These are phyloP conservation scores for Drosophila jambulina DNA, from an alignment of 1,140 invertebrate species.

Conservation along the genomic window DNA sequence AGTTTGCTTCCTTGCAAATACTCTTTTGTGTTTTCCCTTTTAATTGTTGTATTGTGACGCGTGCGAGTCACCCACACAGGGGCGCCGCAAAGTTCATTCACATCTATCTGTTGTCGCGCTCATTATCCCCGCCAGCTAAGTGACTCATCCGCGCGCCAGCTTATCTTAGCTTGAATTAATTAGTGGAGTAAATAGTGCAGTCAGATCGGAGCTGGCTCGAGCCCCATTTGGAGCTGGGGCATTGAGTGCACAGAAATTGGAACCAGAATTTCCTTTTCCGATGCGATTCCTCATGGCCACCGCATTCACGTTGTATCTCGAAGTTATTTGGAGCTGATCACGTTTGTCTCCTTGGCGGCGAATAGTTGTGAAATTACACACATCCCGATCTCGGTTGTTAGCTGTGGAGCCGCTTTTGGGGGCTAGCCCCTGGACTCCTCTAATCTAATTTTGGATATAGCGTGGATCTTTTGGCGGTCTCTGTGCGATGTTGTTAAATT, in stretches of 20 bases:
- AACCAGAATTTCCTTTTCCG: constrained; percentile 42
- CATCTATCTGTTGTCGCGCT: constrained; percentile 18
- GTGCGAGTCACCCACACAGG: constrained; percentile 23
- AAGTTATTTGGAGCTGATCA: constrained; percentile 30
- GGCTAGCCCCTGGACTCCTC: not conserved
- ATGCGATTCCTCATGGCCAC: not conserved
- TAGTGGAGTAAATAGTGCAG: constrained; percentile 16
- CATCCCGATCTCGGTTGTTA: not conserved
- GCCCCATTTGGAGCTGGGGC: constrained; percentile 20
- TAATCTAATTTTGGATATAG: constrained; percentile 14
- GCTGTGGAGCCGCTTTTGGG: not conserved
- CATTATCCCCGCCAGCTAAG: constrained; percentile 4
- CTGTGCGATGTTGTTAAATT: not conserved
- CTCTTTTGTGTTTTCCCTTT: constrained; percentile 17
- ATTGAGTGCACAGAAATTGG: constrained; percentile 11
- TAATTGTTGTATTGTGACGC: constrained; percentile 13
- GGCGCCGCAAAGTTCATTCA: constrained; percentile 38
- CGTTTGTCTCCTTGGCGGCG: constrained; percentile 23
- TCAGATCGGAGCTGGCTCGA: not conserved
- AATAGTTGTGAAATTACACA: constrained; percentile 22
- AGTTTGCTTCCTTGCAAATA: constrained; percentile 5
- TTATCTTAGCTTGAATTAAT: constrained; percentile 23
- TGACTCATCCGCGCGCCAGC: constrained; percentile 23
- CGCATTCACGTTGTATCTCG: constrained; percentile 16
- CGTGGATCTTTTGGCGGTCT: not conserved